Conservation (phyloP, 1,140 invertebrate species). For the Bombus waltoni region DNA sequence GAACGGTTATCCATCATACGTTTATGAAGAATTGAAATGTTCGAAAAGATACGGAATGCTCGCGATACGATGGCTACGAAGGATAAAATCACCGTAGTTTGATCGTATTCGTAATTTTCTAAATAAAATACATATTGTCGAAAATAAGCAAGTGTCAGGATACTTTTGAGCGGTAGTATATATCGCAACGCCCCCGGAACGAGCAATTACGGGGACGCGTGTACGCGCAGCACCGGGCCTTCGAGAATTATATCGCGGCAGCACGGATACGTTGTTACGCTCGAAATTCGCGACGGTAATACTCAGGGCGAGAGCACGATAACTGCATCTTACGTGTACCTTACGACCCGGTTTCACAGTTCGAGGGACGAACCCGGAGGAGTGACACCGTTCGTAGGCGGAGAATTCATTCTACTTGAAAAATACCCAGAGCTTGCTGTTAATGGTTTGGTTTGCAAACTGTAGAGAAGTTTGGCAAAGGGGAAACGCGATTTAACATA, state of each 20-base stretch:
- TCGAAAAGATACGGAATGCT: too few species aligned
- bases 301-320: constrained; percentile 53
- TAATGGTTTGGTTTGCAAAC: constrained; percentile 1
- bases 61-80: too few species aligned
- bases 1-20: too few species aligned
- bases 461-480: background rate
- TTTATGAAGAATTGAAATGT: too few species aligned
- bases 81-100: too few species aligned
- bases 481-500: background rate
- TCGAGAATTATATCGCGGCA: constrained; percentile 64
- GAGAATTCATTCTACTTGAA: constrained; percentile 56
- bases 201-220: constrained; percentile 63
- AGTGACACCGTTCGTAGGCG: constrained; percentile 59
- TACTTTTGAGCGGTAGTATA: constrained; percentile 5
- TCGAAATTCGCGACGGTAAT: constrained; percentile 65
- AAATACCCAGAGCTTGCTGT: constrained; percentile 25
- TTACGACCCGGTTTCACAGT: constrained; percentile 61
- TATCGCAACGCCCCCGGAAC: constrained; percentile 64
- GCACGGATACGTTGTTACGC: constrained; percentile 62
- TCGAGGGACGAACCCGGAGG: constrained; percentile 52
- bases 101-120: too few species aligned
- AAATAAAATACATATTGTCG: too few species aligned
- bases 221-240: constrained; percentile 33
- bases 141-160: too few species aligned
- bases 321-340: constrained; percentile 65